A percentile compares a stretch with the other conserved stretches of the same genome.
Conservation (phyloP, 2,888 invertebrate species). For the Troilus luridus region DNA sequence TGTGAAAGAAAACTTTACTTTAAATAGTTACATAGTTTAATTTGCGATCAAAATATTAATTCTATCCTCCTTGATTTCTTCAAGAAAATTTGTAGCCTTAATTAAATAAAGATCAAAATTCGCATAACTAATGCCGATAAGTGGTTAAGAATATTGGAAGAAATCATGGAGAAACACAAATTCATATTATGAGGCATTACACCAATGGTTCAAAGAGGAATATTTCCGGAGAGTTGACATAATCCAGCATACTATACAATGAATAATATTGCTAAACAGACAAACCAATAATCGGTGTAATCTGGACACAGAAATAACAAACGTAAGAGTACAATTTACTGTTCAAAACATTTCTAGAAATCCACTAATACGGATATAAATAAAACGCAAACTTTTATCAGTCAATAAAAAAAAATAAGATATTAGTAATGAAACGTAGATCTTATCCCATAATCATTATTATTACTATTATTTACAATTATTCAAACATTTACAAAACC, state of each 20-base stretch:
- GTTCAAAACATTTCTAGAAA: not conserved
- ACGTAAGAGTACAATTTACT: not conserved
- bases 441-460: not conserved
- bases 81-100: not conserved
- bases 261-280: not conserved
- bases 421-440: not conserved
- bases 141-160: not conserved
- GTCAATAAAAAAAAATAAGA: not conserved
- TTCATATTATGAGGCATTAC: not conserved
- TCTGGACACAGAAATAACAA: not conserved
- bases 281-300: not conserved
- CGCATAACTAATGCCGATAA: not conserved
- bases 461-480: not conserved
- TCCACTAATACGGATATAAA: not conserved
- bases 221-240: not conserved
- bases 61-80: not conserved
- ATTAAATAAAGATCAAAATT: not conserved
- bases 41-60: not conserved
- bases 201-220: not conserved
- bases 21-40: not conserved
- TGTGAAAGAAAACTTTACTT: not conserved
- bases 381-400: conserved; percentile 20
- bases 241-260: not conserved
- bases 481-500: conserved; percentile 14
- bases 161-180: not conserved